These are phyloP conservation scores for Pararge aegeria DNA, from an alignment of 1,140 invertebrate genomes.

Conservation along the genomic window DNA sequence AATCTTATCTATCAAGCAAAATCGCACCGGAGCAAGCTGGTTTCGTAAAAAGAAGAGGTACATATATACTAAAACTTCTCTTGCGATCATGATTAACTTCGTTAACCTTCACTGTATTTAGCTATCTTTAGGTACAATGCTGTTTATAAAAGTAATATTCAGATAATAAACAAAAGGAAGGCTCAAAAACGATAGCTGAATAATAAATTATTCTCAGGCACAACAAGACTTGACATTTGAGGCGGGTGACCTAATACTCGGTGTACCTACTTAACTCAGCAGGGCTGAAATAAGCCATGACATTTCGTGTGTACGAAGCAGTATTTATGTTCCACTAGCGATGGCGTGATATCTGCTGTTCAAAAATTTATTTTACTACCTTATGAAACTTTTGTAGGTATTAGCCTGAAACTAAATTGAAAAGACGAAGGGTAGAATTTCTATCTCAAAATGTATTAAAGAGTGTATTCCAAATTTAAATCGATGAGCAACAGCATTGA, in stretches of 20 bases:
- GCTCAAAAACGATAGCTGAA: neutral
- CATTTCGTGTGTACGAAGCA: constrained; percentile 28
- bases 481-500: too few species aligned
- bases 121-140: neutral
- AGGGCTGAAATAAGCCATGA: constrained; percentile 21
- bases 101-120: too few species aligned
- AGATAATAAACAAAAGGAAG: neutral
- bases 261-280: neutral
- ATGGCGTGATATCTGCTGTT: constrained; percentile 15
- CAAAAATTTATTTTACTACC: constrained; percentile 13
- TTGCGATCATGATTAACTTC: too few species aligned
- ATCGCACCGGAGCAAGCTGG: too few species aligned
- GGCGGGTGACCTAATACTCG: constrained; percentile 17
- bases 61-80: too few species aligned
- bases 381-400: neutral
- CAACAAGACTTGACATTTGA: constrained; percentile 27
- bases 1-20: too few species aligned
- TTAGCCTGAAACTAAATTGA: neutral
- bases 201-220: constrained; percentile 13
- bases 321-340: constrained; percentile 12
- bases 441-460: too few species aligned
- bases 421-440: too few species aligned
- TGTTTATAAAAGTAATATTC: neutral
- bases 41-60: too few species aligned
- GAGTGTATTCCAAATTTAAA: too few species aligned